phyloP scores from a whole-genome alignment of 2,888 invertebrate genomes.

The Tetramorium bicarinatum region DNA sequence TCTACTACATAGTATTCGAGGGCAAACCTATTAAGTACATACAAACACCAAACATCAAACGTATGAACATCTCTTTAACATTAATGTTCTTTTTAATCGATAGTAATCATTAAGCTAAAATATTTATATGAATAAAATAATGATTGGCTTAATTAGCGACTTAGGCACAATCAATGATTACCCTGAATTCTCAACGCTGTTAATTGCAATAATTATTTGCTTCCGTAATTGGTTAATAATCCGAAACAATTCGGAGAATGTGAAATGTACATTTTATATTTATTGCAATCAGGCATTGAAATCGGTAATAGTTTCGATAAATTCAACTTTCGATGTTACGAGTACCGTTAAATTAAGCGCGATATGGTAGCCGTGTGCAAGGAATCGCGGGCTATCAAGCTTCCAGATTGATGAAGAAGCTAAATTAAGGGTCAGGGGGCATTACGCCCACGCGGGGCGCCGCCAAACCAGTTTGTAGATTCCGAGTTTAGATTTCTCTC shows the following conservation, averaged over 20 bases:
- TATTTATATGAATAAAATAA: not conserved
- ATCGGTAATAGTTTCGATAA: conserved; percentile 4
- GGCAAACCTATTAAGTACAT: conserved; percentile 33
- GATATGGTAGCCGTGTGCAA: conserved; percentile 14
- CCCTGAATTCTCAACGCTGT: not conserved
- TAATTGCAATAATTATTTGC: conserved; percentile 22
- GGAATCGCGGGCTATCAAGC: not conserved
- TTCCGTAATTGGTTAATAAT: not conserved
- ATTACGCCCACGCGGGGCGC: conserved; percentile 36
- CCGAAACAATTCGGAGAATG: not conserved
- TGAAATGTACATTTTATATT: conserved; percentile 21
- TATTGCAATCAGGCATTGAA: not conserved
- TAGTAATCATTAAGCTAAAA: not conserved
- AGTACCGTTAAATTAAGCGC: conserved; percentile 39
- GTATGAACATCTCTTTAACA: conserved; percentile 45
- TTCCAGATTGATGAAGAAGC: conserved; percentile 45
- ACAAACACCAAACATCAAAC: not conserved
- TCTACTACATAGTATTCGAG: conserved; percentile 57
- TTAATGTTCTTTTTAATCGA: not conserved
- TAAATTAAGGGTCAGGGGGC: conserved; percentile 29
- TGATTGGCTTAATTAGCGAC: conserved; percentile 11
- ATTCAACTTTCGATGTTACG: conserved; percentile 18
- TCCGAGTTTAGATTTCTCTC: conserved; percentile 35
- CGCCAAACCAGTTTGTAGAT: conserved; percentile 50
- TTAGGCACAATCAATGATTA: not conserved